These are phyloP conservation scores for Fukomys damarensis DNA, from an alignment of 2,113 vertebrate species.

Conservation along the genomic window DNA sequence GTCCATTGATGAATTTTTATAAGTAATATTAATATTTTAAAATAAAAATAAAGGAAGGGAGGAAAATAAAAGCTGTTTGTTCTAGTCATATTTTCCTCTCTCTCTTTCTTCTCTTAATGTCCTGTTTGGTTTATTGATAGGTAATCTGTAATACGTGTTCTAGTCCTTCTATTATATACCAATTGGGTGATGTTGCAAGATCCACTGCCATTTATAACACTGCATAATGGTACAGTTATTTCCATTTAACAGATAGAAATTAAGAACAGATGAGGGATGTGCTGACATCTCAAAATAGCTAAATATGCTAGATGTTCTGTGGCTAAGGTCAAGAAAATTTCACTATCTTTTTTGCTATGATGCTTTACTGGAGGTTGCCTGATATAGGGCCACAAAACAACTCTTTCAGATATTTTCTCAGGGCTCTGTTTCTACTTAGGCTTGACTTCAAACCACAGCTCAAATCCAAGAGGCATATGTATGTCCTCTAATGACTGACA, in stretches of 20 bases:
- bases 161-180: not conserved
- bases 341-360: not conserved
- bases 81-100: not conserved
- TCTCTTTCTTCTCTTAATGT: not conserved
- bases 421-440: not conserved
- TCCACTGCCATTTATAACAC: not conserved
- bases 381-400: not conserved
- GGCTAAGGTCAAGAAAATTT: not conserved
- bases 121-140: not conserved
- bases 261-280: not conserved
- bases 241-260: not conserved
- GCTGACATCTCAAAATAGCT: not conserved
- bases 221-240: not conserved
- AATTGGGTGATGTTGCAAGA: not conserved
- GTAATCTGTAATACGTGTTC: not conserved
- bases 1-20: not conserved
- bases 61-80: not conserved
- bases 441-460: not conserved
- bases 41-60: not conserved
- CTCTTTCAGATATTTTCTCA: not conserved
- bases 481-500: not conserved
- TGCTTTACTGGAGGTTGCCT: not conserved
- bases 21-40: not conserved
- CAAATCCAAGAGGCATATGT: not conserved
- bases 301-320: not conserved